phyloP scores from a whole-genome alignment of 2,797 vertebrate species.

The Crocodylus rhombifer region DNA sequence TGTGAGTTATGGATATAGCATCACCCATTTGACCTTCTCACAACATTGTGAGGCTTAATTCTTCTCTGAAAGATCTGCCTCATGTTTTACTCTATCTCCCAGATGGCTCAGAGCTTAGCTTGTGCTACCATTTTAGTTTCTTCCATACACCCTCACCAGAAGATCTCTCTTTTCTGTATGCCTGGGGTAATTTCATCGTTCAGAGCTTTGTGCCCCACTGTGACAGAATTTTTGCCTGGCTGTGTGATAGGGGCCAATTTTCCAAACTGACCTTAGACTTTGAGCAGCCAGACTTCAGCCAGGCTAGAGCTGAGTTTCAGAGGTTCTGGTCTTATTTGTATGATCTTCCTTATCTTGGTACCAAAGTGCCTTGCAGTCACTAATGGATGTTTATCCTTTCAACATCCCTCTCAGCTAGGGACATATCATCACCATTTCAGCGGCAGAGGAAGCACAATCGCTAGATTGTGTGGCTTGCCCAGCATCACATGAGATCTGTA shows the following conservation, averaged over 20 bases:
- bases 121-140: not conserved
- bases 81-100: not conserved
- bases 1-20: accelerated
- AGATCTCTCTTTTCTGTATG: accelerated
- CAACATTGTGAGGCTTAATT: not conserved
- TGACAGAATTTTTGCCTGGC: accelerated
- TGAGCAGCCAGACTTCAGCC: not conserved
- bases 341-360: not conserved
- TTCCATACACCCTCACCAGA: not conserved
- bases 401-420: accelerated
- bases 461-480: accelerated
- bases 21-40: not conserved
- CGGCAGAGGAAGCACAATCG: not conserved
- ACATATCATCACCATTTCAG: not conserved
- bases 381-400: not conserved
- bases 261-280: not conserved
- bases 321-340: not conserved
- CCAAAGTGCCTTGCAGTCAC: accelerated
- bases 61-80: accelerated
- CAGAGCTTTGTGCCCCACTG: accelerated
- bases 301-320: not conserved
- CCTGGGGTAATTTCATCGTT: accelerated
- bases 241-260: not conserved
- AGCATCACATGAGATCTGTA: not conserved
- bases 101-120: not conserved